phyloP scores from a whole-genome alignment of 2,113 vertebrate genomes.

The Takifugu bimaculatus region DNA sequence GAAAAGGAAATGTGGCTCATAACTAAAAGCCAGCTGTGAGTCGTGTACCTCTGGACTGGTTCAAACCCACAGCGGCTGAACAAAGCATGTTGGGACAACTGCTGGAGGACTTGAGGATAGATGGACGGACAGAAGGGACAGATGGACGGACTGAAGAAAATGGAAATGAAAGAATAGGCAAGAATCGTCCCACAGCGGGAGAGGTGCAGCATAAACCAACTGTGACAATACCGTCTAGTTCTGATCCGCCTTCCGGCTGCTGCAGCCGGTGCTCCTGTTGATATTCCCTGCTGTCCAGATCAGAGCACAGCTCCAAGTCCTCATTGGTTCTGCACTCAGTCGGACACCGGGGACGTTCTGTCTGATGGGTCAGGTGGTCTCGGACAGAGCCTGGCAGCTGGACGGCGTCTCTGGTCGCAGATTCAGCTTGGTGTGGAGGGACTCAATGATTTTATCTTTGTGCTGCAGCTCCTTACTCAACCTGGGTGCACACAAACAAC shows the following conservation, averaged over 20 bases:
- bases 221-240: conserved; percentile 45
- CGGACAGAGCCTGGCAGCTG: conserved; percentile 82
- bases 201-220: neutral
- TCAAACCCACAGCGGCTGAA: conserved; percentile 59
- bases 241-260: conserved; percentile 44
- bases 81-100: conserved; percentile 70
- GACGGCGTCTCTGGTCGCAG: conserved; percentile 77
- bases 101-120: conserved; percentile 67
- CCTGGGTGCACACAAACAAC: conserved; percentile 58
- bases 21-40: conserved; percentile 3
- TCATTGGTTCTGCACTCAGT: conserved; percentile 78
- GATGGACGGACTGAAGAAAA: conserved; percentile 60
- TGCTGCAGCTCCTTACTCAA: conserved; percentile 86
- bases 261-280: conserved; percentile 56
- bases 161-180: conserved; percentile 41
- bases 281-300: conserved; percentile 81
- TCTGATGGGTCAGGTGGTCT: conserved; percentile 84
- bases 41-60: conserved; percentile 51
- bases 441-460: conserved; percentile 88
- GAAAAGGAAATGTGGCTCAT: conserved; percentile 6
- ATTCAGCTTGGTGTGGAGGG: conserved; percentile 84
- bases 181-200: neutral
- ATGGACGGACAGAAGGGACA: conserved; percentile 16
- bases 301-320: conserved; percentile 83
- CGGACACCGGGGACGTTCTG: conserved; percentile 81